phyloP scores from a whole-genome alignment of 2,888 invertebrate species.

The Polydrusus pterygomalis region DNA sequence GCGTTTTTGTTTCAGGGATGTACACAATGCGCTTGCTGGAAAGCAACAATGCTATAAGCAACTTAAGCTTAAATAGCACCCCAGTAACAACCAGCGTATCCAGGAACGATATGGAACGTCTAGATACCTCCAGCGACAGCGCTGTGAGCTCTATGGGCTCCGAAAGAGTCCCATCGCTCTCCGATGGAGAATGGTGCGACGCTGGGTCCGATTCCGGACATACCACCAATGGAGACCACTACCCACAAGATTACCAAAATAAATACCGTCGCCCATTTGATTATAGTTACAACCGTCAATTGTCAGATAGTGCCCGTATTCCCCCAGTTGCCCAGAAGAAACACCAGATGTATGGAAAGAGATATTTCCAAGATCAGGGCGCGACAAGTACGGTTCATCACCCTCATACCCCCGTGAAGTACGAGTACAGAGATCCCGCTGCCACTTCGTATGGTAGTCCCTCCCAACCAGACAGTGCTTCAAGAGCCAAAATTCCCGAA shows the following conservation, averaged over 20 bases:
- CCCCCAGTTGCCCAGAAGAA: conserved; percentile 89
- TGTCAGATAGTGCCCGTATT: conserved; percentile 74
- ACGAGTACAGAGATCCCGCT: conserved; percentile 74
- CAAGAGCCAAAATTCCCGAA: conserved; percentile 76
- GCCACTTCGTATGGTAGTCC: conserved; percentile 67
- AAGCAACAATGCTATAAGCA: conserved; percentile 68
- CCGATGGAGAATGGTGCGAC: conserved; percentile 94
- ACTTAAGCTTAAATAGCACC: conserved; percentile 67
- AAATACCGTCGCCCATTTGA: conserved; percentile 87
- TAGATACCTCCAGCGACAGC: conserved; percentile 92
- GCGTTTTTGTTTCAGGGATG: conserved; percentile 78
- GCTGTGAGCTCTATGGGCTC: conserved; percentile 96
- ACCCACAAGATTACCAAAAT: conserved; percentile 85
- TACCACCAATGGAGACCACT: conserved; percentile 76
- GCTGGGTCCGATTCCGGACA: conserved; percentile 87
- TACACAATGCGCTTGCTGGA: conserved; percentile 92
- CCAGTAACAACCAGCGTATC: conserved; percentile 68
- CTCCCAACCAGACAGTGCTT: conserved; percentile 71
- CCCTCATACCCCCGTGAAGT: conserved; percentile 73
- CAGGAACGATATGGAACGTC: conserved; percentile 77
- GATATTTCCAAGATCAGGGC: conserved; percentile 79
- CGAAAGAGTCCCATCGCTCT: conserved; percentile 90
- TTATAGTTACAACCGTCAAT: conserved; percentile 78
- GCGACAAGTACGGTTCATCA: conserved; percentile 61
- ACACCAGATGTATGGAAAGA: conserved; percentile 93